Percentiles rank a stretch among this genome's conserved stretches.
These are phyloP conservation scores for Tribolium castaneum DNA, from an alignment of 1,140 invertebrate species.

Conservation along the genomic window DNA sequence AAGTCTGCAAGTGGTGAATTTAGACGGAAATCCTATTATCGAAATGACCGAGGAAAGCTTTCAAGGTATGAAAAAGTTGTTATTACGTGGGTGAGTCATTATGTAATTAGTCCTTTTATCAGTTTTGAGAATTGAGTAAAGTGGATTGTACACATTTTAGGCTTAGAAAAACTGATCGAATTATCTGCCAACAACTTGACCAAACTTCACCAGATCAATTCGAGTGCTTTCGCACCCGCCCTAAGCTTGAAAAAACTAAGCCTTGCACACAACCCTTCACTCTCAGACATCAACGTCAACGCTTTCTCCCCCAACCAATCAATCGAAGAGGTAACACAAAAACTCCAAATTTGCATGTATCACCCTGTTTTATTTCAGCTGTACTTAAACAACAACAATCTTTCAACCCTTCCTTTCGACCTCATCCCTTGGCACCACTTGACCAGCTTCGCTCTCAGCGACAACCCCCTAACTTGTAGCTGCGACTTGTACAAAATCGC, in stretches of 20 bases:
- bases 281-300: conserved; percentile 66
- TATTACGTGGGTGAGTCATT: not conserved
- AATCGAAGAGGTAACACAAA: conserved; percentile 65
- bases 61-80: conserved; percentile 65
- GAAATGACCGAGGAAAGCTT: conserved; percentile 69
- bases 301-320: conserved; percentile 66
- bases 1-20: conserved; percentile 67
- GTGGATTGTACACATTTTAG: conserved; percentile 52
- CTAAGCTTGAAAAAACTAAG: conserved; percentile 65
- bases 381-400: conserved; percentile 63
- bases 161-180: conserved; percentile 66
- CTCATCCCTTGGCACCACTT: conserved; percentile 56
- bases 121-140: no score
- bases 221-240: conserved; percentile 66
- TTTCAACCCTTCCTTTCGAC: conserved; percentile 48
- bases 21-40: conserved; percentile 70
- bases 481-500: conserved; percentile 65
- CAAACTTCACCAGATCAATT: conserved; percentile 66
- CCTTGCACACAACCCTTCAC: conserved; percentile 65
- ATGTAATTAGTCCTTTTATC: no score
- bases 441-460: conserved; percentile 64
- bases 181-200: conserved; percentile 70
- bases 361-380: conserved; percentile 61
- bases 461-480: conserved; percentile 71
- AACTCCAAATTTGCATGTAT: no score